Percentiles rank a stretch among this genome's conserved stretches.
Conservation (phyloP, 2,888 invertebrate genomes). For the Dicranocentrus wangi region DNA sequence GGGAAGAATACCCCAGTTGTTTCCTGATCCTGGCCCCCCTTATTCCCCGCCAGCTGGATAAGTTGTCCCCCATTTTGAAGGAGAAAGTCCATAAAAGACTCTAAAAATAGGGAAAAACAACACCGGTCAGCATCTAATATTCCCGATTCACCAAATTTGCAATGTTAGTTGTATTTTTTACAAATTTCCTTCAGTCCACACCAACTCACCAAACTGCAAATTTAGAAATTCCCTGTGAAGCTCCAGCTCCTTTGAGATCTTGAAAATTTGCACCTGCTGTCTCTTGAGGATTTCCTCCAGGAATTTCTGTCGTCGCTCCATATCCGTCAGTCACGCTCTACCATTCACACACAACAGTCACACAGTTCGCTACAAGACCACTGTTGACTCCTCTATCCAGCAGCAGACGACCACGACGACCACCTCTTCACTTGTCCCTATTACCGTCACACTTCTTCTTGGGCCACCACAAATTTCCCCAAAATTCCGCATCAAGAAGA, state of each 20-base stretch:
- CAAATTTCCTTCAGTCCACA: neutral
- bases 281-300: conserved; percentile 53
- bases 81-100: conserved; percentile 63
- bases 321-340: conserved; percentile 14
- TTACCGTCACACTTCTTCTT: too few relatives aligned
- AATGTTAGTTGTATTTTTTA: too few relatives aligned
- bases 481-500: too few relatives aligned
- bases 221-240: conserved; percentile 63
- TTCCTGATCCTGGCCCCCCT: conserved; percentile 43
- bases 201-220: conserved; percentile 65
- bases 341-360: neutral
- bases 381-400: neutral
- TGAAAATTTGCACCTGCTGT: conserved; percentile 52
- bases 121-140: neutral
- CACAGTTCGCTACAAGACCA: neutral
- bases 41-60: conserved; percentile 46
- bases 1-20: conserved; percentile 60
- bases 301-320: conserved; percentile 59
- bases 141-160: neutral
- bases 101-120: conserved; percentile 33
- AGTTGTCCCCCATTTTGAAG: conserved; percentile 61
- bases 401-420: neutral
- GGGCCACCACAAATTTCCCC: too few relatives aligned
- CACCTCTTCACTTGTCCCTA: too few relatives aligned
- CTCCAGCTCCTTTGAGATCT: conserved; percentile 55